phyloP scores from a whole-genome alignment of 2,888 invertebrate species.

The Stramonita haemastoma region DNA sequence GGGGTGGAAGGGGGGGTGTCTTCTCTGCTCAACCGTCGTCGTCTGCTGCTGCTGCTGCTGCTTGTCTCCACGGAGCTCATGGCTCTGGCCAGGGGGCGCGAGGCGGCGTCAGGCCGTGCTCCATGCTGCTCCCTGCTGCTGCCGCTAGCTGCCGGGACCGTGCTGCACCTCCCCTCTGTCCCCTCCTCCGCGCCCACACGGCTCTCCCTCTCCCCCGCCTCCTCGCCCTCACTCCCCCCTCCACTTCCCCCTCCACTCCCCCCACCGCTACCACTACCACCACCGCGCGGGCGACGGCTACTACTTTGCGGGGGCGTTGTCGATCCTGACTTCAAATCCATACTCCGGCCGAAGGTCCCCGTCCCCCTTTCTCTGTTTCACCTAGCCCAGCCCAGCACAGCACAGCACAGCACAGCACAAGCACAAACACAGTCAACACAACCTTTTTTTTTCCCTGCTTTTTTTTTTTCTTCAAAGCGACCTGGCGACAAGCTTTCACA shows the following conservation, averaged over 20 bases:
- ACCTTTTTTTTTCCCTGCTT: no score
- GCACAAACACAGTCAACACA: no score
- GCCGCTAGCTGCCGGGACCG: neutral
- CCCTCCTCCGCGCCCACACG: neutral
- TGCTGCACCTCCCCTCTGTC: neutral
- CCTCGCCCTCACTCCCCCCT: neutral
- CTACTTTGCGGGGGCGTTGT: neutral
- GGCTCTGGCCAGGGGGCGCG: constrained; percentile 49
- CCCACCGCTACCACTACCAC: neutral
- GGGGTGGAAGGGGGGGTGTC: constrained; percentile 37
- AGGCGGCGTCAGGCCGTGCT: constrained; percentile 62
- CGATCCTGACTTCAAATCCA: constrained; percentile 9
- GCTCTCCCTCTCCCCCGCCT: neutral
- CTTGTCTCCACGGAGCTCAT: constrained; percentile 21
- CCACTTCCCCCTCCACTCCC: neutral
- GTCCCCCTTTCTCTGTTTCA: neutral
- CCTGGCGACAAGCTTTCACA: no score
- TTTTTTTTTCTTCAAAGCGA: no score
- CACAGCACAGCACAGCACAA: no score
- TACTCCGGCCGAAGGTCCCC: neutral
- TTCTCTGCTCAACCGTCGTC: constrained; percentile 21
- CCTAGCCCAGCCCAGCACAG: no score
- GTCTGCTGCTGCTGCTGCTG: neutral
- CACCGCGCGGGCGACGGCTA: neutral
- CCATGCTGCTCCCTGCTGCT: constrained; percentile 65